Conservation (phyloP, 2,888 invertebrate species). For the Sesamia inferens region DNA sequence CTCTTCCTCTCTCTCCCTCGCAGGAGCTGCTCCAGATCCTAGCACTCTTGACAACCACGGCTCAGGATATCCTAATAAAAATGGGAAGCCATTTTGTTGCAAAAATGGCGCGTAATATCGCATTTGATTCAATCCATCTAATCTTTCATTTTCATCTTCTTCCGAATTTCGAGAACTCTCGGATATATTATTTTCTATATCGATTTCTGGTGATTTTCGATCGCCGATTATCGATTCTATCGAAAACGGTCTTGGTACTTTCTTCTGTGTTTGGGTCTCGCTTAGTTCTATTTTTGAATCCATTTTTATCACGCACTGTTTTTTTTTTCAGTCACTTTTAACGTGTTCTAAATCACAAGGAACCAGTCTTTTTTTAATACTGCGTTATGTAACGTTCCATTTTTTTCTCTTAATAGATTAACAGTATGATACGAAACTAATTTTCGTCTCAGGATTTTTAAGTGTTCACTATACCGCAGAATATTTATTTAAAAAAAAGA, state of each 20-base stretch:
- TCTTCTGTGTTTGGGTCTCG: conserved; percentile 81
- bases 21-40: conserved; percentile 70
- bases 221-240: conserved; percentile 91
- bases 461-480: not conserved
- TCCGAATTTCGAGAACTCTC: conserved; percentile 84
- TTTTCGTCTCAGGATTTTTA: not conserved
- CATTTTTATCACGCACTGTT: conserved; percentile 65
- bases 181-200: conserved; percentile 84
- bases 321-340: conserved; percentile 48
- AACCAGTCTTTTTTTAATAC: conserved; percentile 16
- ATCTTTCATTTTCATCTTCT: conserved; percentile 80
- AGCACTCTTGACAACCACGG: conserved; percentile 85
- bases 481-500: not conserved
- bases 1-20: conserved; percentile 77
- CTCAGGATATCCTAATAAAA: conserved; percentile 85
- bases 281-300: conserved; percentile 76
- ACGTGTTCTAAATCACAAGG: conserved; percentile 34
- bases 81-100: conserved; percentile 87
- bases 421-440: conserved; percentile 1
- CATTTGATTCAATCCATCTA: conserved; percentile 83
- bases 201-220: conserved; percentile 86
- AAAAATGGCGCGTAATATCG: conserved; percentile 86
- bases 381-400: conserved; percentile 7
- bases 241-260: conserved; percentile 90
- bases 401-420: conserved; percentile 1